Conservation (phyloP, 2,888 invertebrate species). For the Odiellus spinosus region DNA sequence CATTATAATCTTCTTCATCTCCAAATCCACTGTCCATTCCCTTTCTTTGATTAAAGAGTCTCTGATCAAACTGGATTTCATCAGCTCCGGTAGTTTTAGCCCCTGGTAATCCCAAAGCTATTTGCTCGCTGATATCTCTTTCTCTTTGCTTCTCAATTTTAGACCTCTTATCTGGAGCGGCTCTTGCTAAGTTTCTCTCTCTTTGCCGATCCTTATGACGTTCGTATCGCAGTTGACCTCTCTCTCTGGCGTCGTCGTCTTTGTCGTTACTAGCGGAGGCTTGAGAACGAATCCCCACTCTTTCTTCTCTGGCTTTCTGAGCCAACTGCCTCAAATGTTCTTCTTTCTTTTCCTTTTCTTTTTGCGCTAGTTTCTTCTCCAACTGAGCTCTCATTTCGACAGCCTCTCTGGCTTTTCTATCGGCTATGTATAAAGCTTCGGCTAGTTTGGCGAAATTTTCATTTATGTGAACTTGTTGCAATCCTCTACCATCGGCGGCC, state of each 20-base stretch:
- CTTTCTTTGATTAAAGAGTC: slow-evolving; percentile 82
- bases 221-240: slow-evolving; percentile 72
- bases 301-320: slow-evolving; percentile 84
- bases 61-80: slow-evolving; percentile 82
- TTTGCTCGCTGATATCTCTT: slow-evolving; percentile 94
- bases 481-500: slow-evolving; percentile 92
- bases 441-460: slow-evolving; percentile 98
- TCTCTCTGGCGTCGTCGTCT: slow-evolving; percentile 47
- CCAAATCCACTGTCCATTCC: slow-evolving; percentile 84
- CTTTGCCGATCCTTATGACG: slow-evolving; percentile 78
- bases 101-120: slow-evolving; percentile 80
- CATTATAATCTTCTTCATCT: slow-evolving; percentile 93
- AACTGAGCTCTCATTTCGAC: slow-evolving; percentile 91
- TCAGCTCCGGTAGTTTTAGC: slow-evolving; percentile 51
- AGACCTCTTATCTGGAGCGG: slow-evolving; percentile 78
- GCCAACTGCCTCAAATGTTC: slow-evolving; percentile 83
- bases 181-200: slow-evolving; percentile 79
- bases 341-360: slow-evolving; percentile 96
- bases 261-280: slow-evolving; percentile 21
- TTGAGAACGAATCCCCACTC: slow-evolving; percentile 56
- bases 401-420: slow-evolving; percentile 88
- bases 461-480: slow-evolving; percentile 94
- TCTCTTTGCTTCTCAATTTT: slow-evolving; percentile 79
- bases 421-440: slow-evolving; percentile 94
- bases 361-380: slow-evolving; percentile 88